phyloP scores from a whole-genome alignment of 1,140 invertebrate genomes.

The Geopemphigus sp. region DNA sequence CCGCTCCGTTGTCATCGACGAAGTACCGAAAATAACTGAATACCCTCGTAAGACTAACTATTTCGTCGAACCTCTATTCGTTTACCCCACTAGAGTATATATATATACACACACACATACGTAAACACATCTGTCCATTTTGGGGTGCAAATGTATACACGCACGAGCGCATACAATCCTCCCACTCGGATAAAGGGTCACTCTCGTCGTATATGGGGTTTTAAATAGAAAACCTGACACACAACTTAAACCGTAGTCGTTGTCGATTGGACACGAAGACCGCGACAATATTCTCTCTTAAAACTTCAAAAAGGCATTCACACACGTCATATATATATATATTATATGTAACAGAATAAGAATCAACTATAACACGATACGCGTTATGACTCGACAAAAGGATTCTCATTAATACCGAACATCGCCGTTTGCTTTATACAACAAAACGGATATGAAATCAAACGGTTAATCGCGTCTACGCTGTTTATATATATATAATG shows the following conservation, averaged over 20 bases:
- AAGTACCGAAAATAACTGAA: background rate
- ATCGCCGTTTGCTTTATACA: too few species aligned
- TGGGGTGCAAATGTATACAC: background rate
- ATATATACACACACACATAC: too few species aligned
- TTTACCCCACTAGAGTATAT: background rate
- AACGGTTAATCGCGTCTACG: too few species aligned
- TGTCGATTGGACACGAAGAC: background rate
- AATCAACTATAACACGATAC: too few species aligned
- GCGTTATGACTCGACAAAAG: too few species aligned
- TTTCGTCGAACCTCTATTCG: background rate
- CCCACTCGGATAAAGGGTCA: background rate
- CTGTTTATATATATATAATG: too few species aligned
- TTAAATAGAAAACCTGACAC: constrained; percentile 3
- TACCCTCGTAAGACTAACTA: background rate
- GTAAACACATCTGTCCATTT: constrained; percentile 10
- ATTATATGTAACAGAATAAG: too few species aligned
- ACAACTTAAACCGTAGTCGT: background rate
- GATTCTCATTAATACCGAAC: too few species aligned
- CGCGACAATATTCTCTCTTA: background rate
- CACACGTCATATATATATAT: too few species aligned
- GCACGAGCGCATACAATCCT: too few species aligned
- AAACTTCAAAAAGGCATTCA: background rate
- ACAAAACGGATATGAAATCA: too few species aligned
- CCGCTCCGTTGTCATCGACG: background rate
- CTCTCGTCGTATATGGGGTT: background rate